Evolutionary conservation across 2,888 invertebrate genomes (phyloP), one percentile per base, ranked within the genome.

Genomic region (Tipula confusa): DNA sequence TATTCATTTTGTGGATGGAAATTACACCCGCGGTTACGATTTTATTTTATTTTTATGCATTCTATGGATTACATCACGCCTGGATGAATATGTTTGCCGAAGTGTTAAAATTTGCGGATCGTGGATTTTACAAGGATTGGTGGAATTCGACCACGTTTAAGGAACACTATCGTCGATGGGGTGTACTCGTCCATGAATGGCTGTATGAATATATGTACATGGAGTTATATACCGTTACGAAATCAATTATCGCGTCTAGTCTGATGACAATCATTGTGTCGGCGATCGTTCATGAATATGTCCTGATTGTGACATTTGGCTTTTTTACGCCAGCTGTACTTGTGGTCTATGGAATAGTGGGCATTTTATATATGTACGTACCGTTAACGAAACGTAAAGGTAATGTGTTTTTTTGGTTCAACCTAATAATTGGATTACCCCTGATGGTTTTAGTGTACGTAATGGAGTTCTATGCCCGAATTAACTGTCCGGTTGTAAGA

Each of bases 31-130:
- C 29, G 9, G 29, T 80, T n/a, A 29, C 15, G 13, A 29, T 29
- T 91, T 94, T 0, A 88, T 94, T 84, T 90, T 93, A 1, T 92
- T 93, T 85, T 87, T 95, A 5, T 91, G 93, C 86, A 93, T 93
- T 1, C 97, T 97, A 90, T 97, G 95, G 89, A 92, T 94, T 84
- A 1, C 90, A 97, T 3, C 97, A 98, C 87, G 93, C 94, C 2
- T 97, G 97, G 96, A 91, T 95, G 87, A 98, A 98, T 89, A 94
- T 94, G n/a, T 95, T 94, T 88, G 96, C 96, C 0, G 97, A 98
- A 89, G 91, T 97, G 90, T 89, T 97, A 84, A 92, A 91, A 84
- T 98, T 97, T 89, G 94, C 93, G 5, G 95, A 97, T 90, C 88
- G 97, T 88, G 90, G 93, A 90, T 93, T 95, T 91, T 93, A 96